phyloP scores from a whole-genome alignment of 2,888 invertebrate species.

The Sericinus montela region DNA sequence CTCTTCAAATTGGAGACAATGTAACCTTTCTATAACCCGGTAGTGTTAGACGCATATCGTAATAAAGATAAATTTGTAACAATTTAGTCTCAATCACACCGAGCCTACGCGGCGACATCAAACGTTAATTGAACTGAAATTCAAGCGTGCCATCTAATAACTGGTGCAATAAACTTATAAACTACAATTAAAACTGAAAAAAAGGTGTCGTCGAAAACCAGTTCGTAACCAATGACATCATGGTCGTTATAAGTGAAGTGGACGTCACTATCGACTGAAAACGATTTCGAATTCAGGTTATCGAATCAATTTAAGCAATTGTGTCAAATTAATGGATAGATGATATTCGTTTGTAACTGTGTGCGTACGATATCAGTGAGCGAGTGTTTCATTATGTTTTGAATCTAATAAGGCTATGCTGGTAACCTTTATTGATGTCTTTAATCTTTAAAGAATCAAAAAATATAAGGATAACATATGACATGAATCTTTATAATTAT shows the following conservation, averaged over 20 bases:
- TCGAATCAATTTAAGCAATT: slow-evolving; percentile 12
- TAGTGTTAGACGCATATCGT: slow-evolving; percentile 1
- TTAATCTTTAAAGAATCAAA: too few relatives aligned
- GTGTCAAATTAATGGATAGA: slow-evolving; percentile 1
- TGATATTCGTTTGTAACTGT: slow-evolving; percentile 6
- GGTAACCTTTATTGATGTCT: too few relatives aligned
- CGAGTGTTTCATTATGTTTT: too few relatives aligned
- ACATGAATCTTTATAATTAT: too few relatives aligned
- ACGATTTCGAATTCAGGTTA: slow-evolving; percentile 2
- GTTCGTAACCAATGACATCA: neutral
- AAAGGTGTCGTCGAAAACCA: slow-evolving; percentile 2
- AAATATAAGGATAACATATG: too few relatives aligned
- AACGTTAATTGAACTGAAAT: slow-evolving; percentile 14
- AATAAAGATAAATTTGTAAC: slow-evolving; percentile 14
- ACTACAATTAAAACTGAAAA: slow-evolving; percentile 4
- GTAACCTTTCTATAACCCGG: slow-evolving; percentile 6
- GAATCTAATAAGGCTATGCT: too few relatives aligned
- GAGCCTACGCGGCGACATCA: slow-evolving; percentile 12
- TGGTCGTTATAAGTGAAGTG: neutral
- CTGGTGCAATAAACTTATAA: slow-evolving; percentile 7
- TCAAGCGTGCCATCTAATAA: slow-evolving; percentile 15
- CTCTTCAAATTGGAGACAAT: slow-evolving; percentile 11
- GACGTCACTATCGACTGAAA: neutral
- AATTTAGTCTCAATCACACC: slow-evolving; percentile 13
- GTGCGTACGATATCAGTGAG: too few relatives aligned